phyloP scores from a whole-genome alignment of 2,113 vertebrate species.

The Seriola dumerili region DNA sequence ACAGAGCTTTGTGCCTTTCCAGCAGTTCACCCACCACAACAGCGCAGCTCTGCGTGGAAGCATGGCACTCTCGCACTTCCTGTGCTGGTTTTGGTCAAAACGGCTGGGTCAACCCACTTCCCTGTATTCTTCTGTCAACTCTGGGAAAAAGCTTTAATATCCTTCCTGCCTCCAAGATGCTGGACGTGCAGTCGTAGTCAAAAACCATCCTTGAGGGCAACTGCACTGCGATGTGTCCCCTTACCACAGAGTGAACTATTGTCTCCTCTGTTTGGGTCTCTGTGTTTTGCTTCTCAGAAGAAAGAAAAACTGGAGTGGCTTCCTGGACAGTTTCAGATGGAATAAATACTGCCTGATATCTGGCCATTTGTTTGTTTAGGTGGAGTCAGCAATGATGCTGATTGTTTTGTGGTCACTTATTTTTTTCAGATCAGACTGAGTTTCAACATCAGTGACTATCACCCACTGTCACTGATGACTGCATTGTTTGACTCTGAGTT shows the following conservation, averaged over 20 bases:
- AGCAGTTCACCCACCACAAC: slow-evolving; percentile 53
- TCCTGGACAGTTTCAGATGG: slow-evolving; percentile 64
- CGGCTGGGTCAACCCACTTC: slow-evolving; percentile 78
- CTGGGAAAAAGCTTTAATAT: slow-evolving; percentile 82
- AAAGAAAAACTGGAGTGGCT: slow-evolving; percentile 52
- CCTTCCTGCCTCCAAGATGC: slow-evolving; percentile 81
- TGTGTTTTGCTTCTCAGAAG: slow-evolving; percentile 47
- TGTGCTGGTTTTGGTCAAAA: slow-evolving; percentile 77
- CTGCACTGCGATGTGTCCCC: slow-evolving; percentile 28
- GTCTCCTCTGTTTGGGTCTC: slow-evolving; percentile 72
- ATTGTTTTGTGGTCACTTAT: slow-evolving; percentile 54
- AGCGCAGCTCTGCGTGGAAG: slow-evolving; percentile 65
- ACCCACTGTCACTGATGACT: slow-evolving; percentile 40
- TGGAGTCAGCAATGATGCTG: slow-evolving; percentile 34
- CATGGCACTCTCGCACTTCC: slow-evolving; percentile 75
- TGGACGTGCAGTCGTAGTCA: slow-evolving; percentile 61
- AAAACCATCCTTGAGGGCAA: slow-evolving; percentile 66
- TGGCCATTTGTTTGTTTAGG: slow-evolving; percentile 64
- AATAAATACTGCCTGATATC: slow-evolving; percentile 69
- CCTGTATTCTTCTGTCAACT: slow-evolving; percentile 84
- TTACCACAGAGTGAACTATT: slow-evolving; percentile 59
- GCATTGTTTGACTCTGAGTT: slow-evolving; percentile 61
- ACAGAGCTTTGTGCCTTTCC: slow-evolving; percentile 12
- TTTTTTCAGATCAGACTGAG: slow-evolving; percentile 37
- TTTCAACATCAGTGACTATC: slow-evolving; percentile 63